Conservation (phyloP, 2,888 invertebrate species). For the Penaeus monodon region DNA sequence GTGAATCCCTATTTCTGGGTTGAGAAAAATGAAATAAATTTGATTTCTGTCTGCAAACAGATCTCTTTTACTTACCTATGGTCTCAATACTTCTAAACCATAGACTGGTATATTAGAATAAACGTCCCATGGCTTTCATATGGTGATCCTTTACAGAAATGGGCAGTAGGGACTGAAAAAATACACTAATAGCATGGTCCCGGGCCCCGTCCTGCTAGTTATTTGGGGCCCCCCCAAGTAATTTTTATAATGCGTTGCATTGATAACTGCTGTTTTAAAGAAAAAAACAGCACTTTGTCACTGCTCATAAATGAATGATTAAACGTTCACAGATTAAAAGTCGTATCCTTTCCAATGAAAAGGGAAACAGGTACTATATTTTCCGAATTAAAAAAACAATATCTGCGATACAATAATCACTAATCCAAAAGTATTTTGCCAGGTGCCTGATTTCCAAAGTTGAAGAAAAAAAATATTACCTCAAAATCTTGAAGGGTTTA, state of each 20-base stretch:
- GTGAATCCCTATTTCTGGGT: too few species aligned
- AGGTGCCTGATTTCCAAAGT: background rate
- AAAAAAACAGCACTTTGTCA: background rate
- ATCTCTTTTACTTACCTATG: slow-evolving; percentile 55
- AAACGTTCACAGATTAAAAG: background rate
- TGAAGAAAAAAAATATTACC: slow-evolving; percentile 22
- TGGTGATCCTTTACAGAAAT: slow-evolving; percentile 59
- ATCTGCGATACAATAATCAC: too few species aligned
- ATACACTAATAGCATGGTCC: slow-evolving; percentile 53
- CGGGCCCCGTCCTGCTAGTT: slow-evolving; percentile 50
- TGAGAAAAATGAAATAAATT: too few species aligned
- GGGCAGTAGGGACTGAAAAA: slow-evolving; percentile 64
- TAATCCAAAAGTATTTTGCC: background rate
- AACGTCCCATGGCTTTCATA: slow-evolving; percentile 62
- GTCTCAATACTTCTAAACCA: slow-evolving; percentile 63
- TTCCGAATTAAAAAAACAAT: too few species aligned
- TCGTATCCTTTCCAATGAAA: background rate
- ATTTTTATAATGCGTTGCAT: slow-evolving; percentile 56
- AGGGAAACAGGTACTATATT: too few species aligned
- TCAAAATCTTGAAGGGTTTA: slow-evolving; percentile 42
- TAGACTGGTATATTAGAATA: slow-evolving; percentile 58
- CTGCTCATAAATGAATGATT: background rate
- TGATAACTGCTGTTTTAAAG: slow-evolving; percentile 49
- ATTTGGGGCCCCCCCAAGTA: slow-evolving; percentile 57
- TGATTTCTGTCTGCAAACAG: background rate